phyloP scores from a whole-genome alignment of 2,797 vertebrate species.

The Sebastes matsubarae region DNA sequence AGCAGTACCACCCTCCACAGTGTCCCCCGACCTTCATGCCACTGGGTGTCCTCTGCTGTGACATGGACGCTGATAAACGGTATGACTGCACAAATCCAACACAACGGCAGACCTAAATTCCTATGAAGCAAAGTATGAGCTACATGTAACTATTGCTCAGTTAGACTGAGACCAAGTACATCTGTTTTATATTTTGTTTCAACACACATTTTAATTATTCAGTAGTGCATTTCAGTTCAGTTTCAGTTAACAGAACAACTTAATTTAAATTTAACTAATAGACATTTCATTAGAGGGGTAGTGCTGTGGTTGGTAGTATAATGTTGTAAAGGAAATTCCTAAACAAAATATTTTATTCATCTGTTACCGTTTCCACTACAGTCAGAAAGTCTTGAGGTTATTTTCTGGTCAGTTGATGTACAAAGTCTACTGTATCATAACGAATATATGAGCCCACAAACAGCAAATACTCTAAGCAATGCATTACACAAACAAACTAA shows the following conservation, averaged over 20 bases:
- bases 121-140: not conserved
- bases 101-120: not conserved
- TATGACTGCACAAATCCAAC: conserved; percentile 55
- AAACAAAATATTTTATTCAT: not conserved
- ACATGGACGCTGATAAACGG: conserved; percentile 93
- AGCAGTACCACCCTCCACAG: conserved; percentile 85
- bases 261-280: not conserved
- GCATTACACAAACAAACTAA: not conserved
- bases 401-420: not conserved
- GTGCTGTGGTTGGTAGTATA: not conserved
- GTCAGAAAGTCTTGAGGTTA: not conserved
- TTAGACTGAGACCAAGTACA: not conserved
- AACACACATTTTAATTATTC: not conserved
- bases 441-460: not conserved
- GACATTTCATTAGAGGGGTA: not conserved
- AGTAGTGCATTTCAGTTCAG: not conserved
- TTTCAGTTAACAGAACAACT: not conserved
- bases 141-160: not conserved
- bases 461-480: not conserved
- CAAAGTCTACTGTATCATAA: not conserved
- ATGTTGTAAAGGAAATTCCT: not conserved
- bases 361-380: not conserved
- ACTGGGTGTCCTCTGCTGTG: conserved; percentile 90
- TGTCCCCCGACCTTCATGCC: conserved; percentile 93
- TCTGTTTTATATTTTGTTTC: not conserved